A percentile compares a stretch with the other conserved stretches of the same genome.
phyloP scores from a whole-genome alignment of 2,888 invertebrate species.

The Syrphus vitripennis region DNA sequence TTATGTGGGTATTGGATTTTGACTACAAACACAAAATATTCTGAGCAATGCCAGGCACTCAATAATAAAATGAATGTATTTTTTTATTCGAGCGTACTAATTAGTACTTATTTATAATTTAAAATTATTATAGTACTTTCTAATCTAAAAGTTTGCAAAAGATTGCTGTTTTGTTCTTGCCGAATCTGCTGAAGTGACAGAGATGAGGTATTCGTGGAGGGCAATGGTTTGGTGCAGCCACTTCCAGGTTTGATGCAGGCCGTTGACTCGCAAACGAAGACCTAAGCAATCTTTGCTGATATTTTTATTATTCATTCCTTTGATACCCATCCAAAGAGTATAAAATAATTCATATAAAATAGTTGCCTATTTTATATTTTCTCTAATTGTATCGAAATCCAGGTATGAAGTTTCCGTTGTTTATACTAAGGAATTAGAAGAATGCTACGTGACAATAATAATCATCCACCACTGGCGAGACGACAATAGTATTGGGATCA shows the following conservation, averaged over 20 bases:
- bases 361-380: constrained; percentile 20
- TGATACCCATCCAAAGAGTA: constrained; percentile 79
- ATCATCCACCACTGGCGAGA: constrained; percentile 14
- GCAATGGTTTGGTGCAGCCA: constrained; percentile 95
- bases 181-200: constrained; percentile 89
- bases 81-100: background rate
- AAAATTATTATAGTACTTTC: background rate
- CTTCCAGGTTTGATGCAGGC: constrained; percentile 96
- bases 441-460: constrained; percentile 10
- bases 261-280: constrained; percentile 93
- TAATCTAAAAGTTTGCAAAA: constrained; percentile 51
- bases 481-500: background rate
- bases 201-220: constrained; percentile 93
- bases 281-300: constrained; percentile 84
- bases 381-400: background rate
- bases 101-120: background rate
- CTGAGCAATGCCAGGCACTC: constrained; percentile 48
- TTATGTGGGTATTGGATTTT: constrained; percentile 34
- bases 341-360: constrained; percentile 64
- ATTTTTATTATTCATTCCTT: constrained; percentile 77
- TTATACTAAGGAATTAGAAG: constrained; percentile 4
- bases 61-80: background rate
- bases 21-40: background rate
- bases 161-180: constrained; percentile 79
- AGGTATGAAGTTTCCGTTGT: constrained; percentile 1